A percentile compares a stretch with the other conserved stretches of the same genome.
phyloP scores from a whole-genome alignment of 2,113 vertebrate species.

The Lagopus muta region DNA sequence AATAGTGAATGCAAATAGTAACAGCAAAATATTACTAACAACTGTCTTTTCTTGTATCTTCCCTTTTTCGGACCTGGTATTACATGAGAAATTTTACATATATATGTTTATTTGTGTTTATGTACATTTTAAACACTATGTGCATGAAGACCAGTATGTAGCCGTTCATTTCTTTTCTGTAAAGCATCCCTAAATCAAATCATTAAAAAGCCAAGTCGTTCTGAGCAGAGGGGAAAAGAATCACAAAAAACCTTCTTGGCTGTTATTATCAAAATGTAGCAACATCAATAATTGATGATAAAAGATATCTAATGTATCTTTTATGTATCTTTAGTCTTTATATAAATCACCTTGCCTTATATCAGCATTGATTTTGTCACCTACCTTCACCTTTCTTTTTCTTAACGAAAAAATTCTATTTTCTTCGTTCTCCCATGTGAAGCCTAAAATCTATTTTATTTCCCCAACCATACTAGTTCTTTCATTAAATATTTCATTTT shows the following conservation, averaged over 20 bases:
- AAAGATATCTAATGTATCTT: background rate
- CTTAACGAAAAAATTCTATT: constrained; percentile 20
- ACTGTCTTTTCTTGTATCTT: background rate
- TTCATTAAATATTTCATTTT: background rate
- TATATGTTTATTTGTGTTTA: background rate
- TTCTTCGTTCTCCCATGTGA: background rate
- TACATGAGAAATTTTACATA: background rate
- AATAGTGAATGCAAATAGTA: background rate
- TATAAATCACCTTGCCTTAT: background rate
- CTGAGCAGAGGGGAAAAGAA: background rate
- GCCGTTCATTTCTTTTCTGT: background rate
- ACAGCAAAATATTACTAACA: background rate
- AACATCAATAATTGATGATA: background rate
- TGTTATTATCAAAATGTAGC: background rate
- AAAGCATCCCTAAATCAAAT: background rate
- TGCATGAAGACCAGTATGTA: rapidly evolving
- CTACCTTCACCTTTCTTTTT: background rate
- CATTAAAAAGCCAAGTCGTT: background rate
- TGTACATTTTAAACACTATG: background rate
- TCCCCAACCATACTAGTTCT: background rate
- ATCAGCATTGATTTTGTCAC: background rate
- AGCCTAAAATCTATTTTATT: background rate
- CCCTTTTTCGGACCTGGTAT: background rate
- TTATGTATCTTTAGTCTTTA: background rate
- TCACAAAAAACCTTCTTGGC: background rate